Evolutionary conservation across 2,797 vertebrate genomes (phyloP).

Genomic region (Sarcophilus harrisii): DNA sequence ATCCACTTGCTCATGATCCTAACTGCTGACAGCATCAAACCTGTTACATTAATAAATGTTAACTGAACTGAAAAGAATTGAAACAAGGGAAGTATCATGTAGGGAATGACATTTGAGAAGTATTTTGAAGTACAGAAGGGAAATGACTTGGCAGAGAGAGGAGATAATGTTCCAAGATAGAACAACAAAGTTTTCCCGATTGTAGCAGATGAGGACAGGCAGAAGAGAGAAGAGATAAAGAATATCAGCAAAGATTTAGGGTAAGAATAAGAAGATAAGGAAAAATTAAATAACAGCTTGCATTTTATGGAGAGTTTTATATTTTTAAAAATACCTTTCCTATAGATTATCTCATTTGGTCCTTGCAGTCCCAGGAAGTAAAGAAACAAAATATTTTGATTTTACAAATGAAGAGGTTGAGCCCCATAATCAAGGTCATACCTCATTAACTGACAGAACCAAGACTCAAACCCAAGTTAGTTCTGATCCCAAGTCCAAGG

Average conservation of each 20-base stretch:
- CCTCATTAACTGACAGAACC: neutral
- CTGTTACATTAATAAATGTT: neutral
- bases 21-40: neutral
- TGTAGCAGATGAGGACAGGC: neutral
- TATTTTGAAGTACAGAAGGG: slow-evolving; percentile 1
- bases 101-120: slow-evolving; percentile 1
- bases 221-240: neutral
- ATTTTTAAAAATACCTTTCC: neutral
- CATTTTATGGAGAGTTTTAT: neutral
- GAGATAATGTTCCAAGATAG: neutral
- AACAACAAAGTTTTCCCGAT: neutral
- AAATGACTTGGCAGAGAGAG: slow-evolving; percentile 1
- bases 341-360: neutral
- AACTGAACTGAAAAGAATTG: neutral
- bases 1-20: neutral
- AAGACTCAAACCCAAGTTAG: neutral
- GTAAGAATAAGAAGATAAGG: neutral
- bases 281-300: neutral
- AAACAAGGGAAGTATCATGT: neutral
- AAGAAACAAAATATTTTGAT: neutral
- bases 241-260: neutral
- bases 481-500: neutral
- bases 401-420: neutral
- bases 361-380: neutral
- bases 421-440: neutral